Base-by-base conservation (phyloP, 2,888 invertebrate genomes). In the Heliconius sara region DNA sequence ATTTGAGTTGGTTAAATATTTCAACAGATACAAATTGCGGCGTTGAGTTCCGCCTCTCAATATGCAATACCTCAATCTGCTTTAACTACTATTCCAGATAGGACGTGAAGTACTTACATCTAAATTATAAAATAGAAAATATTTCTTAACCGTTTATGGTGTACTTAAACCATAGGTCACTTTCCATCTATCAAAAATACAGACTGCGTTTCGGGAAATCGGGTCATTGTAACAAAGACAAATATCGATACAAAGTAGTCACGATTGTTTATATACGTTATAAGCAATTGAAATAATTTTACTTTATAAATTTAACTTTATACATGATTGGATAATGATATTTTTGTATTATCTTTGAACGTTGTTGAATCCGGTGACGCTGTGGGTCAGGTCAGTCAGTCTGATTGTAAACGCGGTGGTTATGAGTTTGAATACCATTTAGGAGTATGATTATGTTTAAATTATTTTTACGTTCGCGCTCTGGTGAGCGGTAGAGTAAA, bases 101-200 rank as follows among this genome's bases (percentile, higher is more conserved):
- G 3, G 7, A 57, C 3, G n/a, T n/a, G 2, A 60, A 60, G 65
- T 27, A 65, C 52, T 34, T 34, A n/a, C 19, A 68, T 39, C 22
- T 22, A 39, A 70, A 43, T 39, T 60, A 60, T 34, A 60, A 60
- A 47, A 52, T 34, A 77, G 71, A 65, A 77, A 77, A 71, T 27
- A 60, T 27, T 12, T 66, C 65, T 19, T 57, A 66, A 73, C 13
- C 39, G 25, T 65, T 72, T 78, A 71, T 71, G 47, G 77, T 16
- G 63, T 71, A n/a, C 25, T 63, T 22, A 78, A 43, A 63, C 74
- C 27, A 39, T 52, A 30, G 47, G 73, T 39, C 57, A 78, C 78
- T 78, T 78, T 78, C 78, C 74, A 74, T 74, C 73, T 25, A 74
- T 78, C 74, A 78, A 68, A 60, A 78, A 78, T 22, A 22, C 78